A percentile compares a stretch with the other conserved stretches of the same genome.
Conservation (phyloP, 2,888 invertebrate species). For the Sturmia bella region DNA sequence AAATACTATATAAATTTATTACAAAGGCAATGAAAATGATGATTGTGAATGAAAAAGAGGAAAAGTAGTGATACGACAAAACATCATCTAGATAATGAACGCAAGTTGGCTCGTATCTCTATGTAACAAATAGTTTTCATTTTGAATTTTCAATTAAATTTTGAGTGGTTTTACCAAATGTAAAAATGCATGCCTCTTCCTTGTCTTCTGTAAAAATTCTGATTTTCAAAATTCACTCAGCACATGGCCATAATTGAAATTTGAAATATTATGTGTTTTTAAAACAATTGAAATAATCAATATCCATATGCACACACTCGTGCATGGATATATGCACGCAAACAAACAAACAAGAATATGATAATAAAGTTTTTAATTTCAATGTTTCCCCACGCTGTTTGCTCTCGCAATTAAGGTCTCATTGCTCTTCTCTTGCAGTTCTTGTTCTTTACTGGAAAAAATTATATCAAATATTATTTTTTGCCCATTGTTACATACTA, state of each 20-base stretch:
- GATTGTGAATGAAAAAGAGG: constrained; percentile 13
- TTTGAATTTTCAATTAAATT: constrained; percentile 17
- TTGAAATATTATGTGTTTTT: constrained; percentile 80
- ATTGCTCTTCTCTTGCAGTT: no score
- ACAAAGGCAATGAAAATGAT: constrained; percentile 2
- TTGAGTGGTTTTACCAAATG: constrained; percentile 41
- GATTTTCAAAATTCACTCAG: constrained; percentile 73
- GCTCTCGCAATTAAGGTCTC: constrained; percentile 18
- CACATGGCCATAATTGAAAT: constrained; percentile 80
- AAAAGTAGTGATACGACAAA: neutral
- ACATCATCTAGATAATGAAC: constrained; percentile 27
- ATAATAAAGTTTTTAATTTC: constrained; percentile 7
- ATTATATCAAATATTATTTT: no score
- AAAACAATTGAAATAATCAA: constrained; percentile 75
- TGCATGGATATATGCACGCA: neutral
- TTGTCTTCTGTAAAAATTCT: constrained; percentile 25
- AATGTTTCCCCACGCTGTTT: constrained; percentile 10
- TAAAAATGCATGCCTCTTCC: constrained; percentile 13
- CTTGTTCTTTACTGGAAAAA: no score
- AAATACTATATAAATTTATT: constrained; percentile 57
- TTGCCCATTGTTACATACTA: no score
- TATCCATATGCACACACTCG: constrained; percentile 18
- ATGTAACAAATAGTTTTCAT: constrained; percentile 10
- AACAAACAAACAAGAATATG: neutral
- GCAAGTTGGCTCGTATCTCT: constrained; percentile 14